These are phyloP conservation scores for Sus scrofa DNA, from an alignment of 2,113 vertebrate species.

Conservation along the genomic window DNA sequence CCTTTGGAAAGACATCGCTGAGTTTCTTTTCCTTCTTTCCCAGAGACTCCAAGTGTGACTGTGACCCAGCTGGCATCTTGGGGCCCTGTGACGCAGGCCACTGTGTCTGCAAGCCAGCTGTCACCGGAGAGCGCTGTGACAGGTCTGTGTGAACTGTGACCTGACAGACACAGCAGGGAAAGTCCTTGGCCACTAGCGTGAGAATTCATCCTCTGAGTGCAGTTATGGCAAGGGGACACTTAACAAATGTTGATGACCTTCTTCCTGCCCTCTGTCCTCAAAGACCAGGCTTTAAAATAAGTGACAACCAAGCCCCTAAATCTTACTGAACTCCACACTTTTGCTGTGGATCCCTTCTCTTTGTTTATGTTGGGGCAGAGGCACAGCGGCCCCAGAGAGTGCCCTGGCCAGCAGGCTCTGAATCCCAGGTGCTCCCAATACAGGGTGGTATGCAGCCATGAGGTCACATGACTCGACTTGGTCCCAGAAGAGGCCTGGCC, in stretches of 20 bases:
- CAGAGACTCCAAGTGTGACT: conserved; percentile 86
- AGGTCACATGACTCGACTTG: not conserved
- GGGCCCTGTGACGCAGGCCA: conserved; percentile 81
- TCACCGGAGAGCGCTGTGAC: conserved; percentile 85
- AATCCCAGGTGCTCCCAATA: not conserved
- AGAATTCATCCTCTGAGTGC: not conserved
- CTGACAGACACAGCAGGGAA: not conserved
- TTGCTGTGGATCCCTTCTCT: not conserved
- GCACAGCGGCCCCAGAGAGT: not conserved
- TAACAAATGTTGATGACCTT: not conserved
- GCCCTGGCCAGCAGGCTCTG: not conserved
- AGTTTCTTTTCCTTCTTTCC: conserved; percentile 25
- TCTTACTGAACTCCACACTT: not conserved
- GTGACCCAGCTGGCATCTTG: conserved; percentile 83
- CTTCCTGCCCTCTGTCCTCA: conserved; percentile 14
- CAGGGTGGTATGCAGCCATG: not conserved
- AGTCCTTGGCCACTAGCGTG: not conserved
- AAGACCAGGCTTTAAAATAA: not conserved
- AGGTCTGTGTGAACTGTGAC: conserved; percentile 81
- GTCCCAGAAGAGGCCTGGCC: conserved; percentile 24
- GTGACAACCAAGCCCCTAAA: not conserved
- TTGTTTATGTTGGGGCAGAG: not conserved
- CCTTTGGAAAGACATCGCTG: not conserved
- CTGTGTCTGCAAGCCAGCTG: conserved; percentile 87
- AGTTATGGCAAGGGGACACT: not conserved